phyloP scores from a whole-genome alignment of 2,888 invertebrate species.

The Drosophila bunnanda region DNA sequence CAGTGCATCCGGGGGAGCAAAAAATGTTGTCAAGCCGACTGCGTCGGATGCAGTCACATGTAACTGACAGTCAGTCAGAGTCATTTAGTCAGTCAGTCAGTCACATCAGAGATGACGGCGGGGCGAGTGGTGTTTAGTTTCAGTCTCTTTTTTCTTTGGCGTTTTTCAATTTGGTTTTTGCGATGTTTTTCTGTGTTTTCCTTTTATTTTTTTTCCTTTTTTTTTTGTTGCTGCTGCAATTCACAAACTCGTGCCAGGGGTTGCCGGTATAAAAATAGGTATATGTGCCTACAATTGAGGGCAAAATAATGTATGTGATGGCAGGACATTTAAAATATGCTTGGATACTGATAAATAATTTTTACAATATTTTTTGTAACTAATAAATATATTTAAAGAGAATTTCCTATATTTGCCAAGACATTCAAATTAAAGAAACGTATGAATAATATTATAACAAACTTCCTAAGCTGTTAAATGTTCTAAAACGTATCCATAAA shows the following conservation, averaged over 20 bases:
- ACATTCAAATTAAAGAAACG: not conserved
- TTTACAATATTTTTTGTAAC: not conserved
- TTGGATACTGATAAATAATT: not conserved
- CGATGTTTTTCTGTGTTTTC: conserved; percentile 13
- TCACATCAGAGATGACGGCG: conserved; percentile 50
- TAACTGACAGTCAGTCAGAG: conserved; percentile 68
- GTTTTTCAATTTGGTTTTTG: conserved; percentile 46
- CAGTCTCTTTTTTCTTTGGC: conserved; percentile 36
- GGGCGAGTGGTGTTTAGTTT: conserved; percentile 53
- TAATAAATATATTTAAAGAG: too few species aligned
- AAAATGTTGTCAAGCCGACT: conserved; percentile 50
- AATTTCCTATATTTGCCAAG: too few species aligned
- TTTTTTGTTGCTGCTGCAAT: conserved; percentile 27
- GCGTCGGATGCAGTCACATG: conserved; percentile 71
- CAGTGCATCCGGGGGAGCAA: conserved; percentile 27
- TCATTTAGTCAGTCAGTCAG: conserved; percentile 76
- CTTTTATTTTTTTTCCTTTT: not conserved
- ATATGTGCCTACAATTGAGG: conserved; percentile 11
- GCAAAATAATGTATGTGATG: not conserved
- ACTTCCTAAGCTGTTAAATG: not conserved
- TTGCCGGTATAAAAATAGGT: conserved; percentile 33
- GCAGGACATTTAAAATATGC: not conserved
- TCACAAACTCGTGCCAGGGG: conserved; percentile 55
- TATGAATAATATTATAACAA: not conserved
- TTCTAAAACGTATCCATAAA: too few species aligned